Evolutionary conservation across 1,140 invertebrate species (phyloP), one percentile per base, ranked within the genome.

Genomic region (Zaprionus ornatus): DNA sequence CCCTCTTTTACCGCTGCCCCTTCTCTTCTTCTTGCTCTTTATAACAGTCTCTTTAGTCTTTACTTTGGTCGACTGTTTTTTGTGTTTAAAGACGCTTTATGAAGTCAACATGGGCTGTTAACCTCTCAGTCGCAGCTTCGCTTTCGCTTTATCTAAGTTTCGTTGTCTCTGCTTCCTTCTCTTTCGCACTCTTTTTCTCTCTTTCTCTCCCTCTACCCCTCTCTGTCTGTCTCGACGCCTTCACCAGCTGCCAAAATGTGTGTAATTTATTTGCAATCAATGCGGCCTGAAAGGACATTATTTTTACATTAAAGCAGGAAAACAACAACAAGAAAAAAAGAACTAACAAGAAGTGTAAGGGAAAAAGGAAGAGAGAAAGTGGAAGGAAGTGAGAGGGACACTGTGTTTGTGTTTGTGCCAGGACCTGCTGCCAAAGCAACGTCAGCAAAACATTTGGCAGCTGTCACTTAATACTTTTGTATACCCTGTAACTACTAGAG

Each of bases 181-280:
- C 50, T 52, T 42, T 42, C 4, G 15, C n/a, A n/a, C 48, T 52
- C 0, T 21, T 12, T 61, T 6, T 42, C 13, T 40, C 59, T 29
- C 0, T 25, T 3, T 27, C 52, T 35, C 45, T 3, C 19, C 9
- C 42, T 45, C 45, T 48, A 42, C 23, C 55, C 10, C 50, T 40
- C 52, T 64, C 62, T 56, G 37, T 56, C 52, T 35, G n/a, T 12
- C 37, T 65, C 21, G 5, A 27, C 32, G 54, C 63, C 37, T 50
- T 35, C 29, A 57, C 71, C 29, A 37, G 17, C 64, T 50, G 37
- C 52, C 68, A 73, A 45, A 73, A 73, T 86, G 69, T 80, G 70
- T 77, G 84, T 88, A 82, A 88, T 88, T 90, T 88, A 88, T 88
- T 88, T 90, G 85, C 86, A 84, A 88, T 88, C 85, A 90, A 88